Base-by-base conservation (phyloP, 2,888 invertebrate genomes). In the Papilio demoleus region DNA sequence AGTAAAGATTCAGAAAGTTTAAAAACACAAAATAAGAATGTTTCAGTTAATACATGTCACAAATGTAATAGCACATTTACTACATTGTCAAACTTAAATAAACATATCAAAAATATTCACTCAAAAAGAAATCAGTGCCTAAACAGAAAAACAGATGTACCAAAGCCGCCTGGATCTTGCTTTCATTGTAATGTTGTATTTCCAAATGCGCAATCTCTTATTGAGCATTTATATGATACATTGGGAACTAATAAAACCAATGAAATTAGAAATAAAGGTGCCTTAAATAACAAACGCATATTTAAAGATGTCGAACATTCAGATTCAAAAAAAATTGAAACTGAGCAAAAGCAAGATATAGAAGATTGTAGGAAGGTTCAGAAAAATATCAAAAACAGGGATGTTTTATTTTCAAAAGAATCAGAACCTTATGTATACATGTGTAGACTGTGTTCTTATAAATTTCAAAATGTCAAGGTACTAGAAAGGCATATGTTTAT, bases 141-240 rank as follows among this genome's bases (percentile, higher is more conserved):
- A 34, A 70, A 67, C 34, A 45, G 19, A 5, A 42, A 42, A n/a
- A 36, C 50, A 8, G 59, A 34, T 22, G 38, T 2, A 2, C 42
- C 42, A 19, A 67, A 40, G 34, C 34, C 53, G 14, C 11, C 22
- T 12, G 60, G 31, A n/a, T 63, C 58, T 64, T 90, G 90, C 77
- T 82, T 82, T 73, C 90, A 90, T 73, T 90, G 90, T 71, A 76
- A 81, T 22, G 72, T 77, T 71, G 19, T 67, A 56, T 90, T 89
- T 80, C 56, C 75, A 62, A 80, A 77, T 45, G 78, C 80, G 63
- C 78, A 80, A 72, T 72, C 73, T 47, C 76, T 90, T 27, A 87
- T 89, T 75, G 85, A 89, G 64, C 90, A 90, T 70, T 79, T 90
- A 40, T 90, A 90, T 73, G 76, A 79, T 63, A 73, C 87, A 67